Percentiles rank a stretch among this genome's conserved stretches.
Conservation (phyloP, 2,113 vertebrate genomes). For the Pelusios castaneus region DNA sequence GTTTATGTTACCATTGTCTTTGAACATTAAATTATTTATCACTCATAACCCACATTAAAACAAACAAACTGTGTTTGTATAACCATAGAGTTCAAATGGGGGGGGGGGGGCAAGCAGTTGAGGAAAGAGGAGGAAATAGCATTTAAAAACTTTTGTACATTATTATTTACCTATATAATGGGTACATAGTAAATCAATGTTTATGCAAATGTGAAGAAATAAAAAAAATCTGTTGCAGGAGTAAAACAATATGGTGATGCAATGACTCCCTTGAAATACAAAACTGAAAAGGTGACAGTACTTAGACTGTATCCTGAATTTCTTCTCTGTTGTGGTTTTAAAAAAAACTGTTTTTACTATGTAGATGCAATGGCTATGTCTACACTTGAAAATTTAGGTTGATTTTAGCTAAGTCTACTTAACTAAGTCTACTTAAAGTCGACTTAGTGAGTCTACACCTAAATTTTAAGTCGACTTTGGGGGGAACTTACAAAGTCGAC, state of each 20-base stretch:
- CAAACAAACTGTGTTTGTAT: neutral
- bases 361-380: no score
- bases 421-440: no score
- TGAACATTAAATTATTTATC: constrained; percentile 26
- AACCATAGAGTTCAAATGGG: neutral
- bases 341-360: neutral
- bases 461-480: no score
- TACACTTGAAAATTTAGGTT: no score
- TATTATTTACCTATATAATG: neutral
- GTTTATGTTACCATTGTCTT: neutral
- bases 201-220: constrained; percentile 42
- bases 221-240: constrained; percentile 40
- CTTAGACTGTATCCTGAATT: neutral
- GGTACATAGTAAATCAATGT: constrained; percentile 57
- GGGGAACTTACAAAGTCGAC: no score
- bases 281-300: neutral
- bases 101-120: no score
- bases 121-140: neutral
- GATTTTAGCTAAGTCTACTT: no score
- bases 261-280: constrained; percentile 15
- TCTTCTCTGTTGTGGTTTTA: neutral
- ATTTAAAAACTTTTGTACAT: constrained; percentile 14
- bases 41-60: neutral
- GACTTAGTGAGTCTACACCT: no score
- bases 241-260: constrained; percentile 9